Percentiles rank a stretch among this genome's conserved stretches.
These are phyloP conservation scores for Drosophila paranaensis DNA, from an alignment of 2,888 invertebrate species.

Conservation along the genomic window DNA sequence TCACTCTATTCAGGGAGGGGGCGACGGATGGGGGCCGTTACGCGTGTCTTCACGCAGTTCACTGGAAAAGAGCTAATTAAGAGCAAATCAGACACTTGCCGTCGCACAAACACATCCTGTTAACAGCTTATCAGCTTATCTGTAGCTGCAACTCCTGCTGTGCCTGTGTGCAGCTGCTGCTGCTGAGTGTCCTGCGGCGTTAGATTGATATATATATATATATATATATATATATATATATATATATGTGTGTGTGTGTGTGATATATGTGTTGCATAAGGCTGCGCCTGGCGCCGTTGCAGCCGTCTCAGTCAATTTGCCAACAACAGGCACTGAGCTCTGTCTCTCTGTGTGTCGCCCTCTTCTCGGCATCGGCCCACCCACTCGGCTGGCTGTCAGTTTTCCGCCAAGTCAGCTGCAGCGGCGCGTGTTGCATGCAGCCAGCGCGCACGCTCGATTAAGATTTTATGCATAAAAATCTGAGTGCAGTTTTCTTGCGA, in stretches of 20 bases:
- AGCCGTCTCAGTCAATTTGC: conserved; percentile 63
- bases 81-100: conserved; percentile 63
- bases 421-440: conserved; percentile 70
- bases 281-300: conserved; percentile 63
- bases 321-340: conserved; percentile 58
- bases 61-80: conserved; percentile 69
- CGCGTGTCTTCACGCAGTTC: conserved; percentile 65
- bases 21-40: conserved; percentile 31
- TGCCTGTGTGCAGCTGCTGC: conserved; percentile 33
- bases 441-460: conserved; percentile 64
- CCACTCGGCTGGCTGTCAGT: conserved; percentile 37
- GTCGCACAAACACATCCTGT: conserved; percentile 24
- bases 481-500: conserved; percentile 64
- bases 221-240: neutral
- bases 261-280: conserved; percentile 17
- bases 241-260: no score
- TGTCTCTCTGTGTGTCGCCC: conserved; percentile 17
- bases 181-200: conserved; percentile 61
- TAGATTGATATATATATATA: conserved; percentile 63
- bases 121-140: conserved; percentile 27
- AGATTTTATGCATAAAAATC: conserved; percentile 78
- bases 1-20: conserved; percentile 2
- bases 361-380: conserved; percentile 41
- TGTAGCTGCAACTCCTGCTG: conserved; percentile 45
- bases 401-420: conserved; percentile 65